Percentiles rank a stretch among this genome's conserved stretches.
Conservation (phyloP, 2,113 vertebrate genomes). For the Octodon degus region DNA sequence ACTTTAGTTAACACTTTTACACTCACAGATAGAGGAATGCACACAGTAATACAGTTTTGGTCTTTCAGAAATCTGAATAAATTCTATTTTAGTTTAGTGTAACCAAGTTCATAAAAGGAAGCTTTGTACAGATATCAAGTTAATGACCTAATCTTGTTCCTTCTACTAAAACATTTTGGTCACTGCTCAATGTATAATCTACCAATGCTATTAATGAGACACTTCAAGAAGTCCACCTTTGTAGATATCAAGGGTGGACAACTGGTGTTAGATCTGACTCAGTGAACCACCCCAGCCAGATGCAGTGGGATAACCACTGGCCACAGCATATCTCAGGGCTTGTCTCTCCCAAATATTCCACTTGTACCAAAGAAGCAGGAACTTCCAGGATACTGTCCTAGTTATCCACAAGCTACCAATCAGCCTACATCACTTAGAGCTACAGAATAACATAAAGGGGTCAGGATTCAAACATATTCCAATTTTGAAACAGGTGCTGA, state of each 20-base stretch:
- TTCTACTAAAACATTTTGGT: not conserved
- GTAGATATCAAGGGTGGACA: not conserved
- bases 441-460: not conserved
- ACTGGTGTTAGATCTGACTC: not conserved
- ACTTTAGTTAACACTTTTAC: slow-evolving; percentile 21
- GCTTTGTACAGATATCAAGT: not conserved
- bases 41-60: slow-evolving; percentile 38
- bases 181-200: slow-evolving; percentile 4
- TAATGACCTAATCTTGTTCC: not conserved
- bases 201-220: not conserved
- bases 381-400: not conserved
- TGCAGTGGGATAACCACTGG: not conserved
- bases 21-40: slow-evolving; percentile 50
- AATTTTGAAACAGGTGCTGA: not conserved
- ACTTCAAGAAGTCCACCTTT: not conserved
- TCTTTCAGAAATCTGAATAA: slow-evolving; percentile 61
- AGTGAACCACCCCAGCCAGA: not conserved
- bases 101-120: slow-evolving; percentile 20
- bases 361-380: not conserved
- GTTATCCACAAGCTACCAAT: not conserved
- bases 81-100: slow-evolving; percentile 52
- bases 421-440: not conserved
- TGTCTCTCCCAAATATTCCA: not conserved
- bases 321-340: not conserved
- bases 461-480: not conserved